Percentiles rank a stretch among this genome's conserved stretches.
Evolutionary conservation across 1,140 invertebrate species (phyloP).

Genomic region (Drosophila asahinai): DNA sequence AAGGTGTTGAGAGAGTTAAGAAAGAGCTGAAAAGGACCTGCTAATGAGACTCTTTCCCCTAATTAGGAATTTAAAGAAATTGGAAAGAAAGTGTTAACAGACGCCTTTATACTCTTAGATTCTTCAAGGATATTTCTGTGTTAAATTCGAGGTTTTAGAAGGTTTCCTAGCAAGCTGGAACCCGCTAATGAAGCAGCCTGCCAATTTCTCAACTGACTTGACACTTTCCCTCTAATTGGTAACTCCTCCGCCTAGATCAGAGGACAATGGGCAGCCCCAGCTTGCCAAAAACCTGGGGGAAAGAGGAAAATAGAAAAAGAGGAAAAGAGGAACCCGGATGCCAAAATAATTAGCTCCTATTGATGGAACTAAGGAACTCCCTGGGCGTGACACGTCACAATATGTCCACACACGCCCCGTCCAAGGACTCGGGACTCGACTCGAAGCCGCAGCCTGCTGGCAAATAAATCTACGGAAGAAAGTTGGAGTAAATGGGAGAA

Average conservation of each 20-base stretch:
- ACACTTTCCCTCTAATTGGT: conserved; percentile 57
- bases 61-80: no score
- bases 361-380: conserved; percentile 47
- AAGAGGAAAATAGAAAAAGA: conserved; percentile 19
- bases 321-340: conserved; percentile 31
- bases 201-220: conserved; percentile 40
- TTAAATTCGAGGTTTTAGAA: background rate
- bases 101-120: no score
- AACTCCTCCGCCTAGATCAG: conserved; percentile 29
- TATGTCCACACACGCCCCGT: conserved; percentile 71
- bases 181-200: conserved; percentile 38
- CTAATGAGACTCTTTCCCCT: background rate
- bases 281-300: conserved; percentile 52
- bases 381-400: conserved; percentile 80
- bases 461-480: conserved; percentile 73
- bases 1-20: conserved; percentile 46
- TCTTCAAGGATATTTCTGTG: background rate
- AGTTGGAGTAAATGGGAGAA: conserved; percentile 42
- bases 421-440: conserved; percentile 12
- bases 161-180: conserved; percentile 20
- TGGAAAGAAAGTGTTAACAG: background rate
- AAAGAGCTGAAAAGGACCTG: conserved; percentile 16
- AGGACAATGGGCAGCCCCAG: conserved; percentile 48
- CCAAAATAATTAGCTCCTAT: conserved; percentile 79
- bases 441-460: conserved; percentile 27